Percentiles rank a stretch among this genome's conserved stretches.
These are phyloP conservation scores for Orthonevra nobilis DNA, from an alignment of 2,888 invertebrate genomes.

Conservation along the genomic window DNA sequence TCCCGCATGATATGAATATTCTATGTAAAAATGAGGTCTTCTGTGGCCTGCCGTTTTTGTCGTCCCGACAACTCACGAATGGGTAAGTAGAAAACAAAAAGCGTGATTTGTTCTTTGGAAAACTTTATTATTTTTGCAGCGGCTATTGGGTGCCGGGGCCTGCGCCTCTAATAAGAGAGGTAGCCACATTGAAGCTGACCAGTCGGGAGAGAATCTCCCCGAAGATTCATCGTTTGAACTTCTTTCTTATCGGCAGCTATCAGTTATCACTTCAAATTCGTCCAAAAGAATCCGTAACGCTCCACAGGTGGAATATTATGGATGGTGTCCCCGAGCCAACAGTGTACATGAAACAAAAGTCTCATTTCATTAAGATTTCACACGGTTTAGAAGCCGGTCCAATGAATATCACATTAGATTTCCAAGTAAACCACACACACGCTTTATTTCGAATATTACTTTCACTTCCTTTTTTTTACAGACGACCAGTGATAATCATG, in stretches of 20 bases:
- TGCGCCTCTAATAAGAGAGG: constrained; percentile 73
- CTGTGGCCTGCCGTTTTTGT: constrained; percentile 75
- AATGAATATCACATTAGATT: constrained; percentile 73
- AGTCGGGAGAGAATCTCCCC: constrained; percentile 64
- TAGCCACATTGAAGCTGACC: constrained; percentile 71
- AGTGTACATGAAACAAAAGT: constrained; percentile 72
- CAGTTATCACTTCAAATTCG: constrained; percentile 74
- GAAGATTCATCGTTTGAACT: constrained; percentile 71
- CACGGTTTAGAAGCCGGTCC: constrained; percentile 74
- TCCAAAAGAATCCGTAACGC: constrained; percentile 72
- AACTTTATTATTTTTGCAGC: constrained; percentile 61
- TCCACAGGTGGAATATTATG: constrained; percentile 73
- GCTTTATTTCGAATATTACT: not conserved
- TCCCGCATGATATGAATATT: constrained; percentile 73
- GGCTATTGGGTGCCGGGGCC: constrained; percentile 75
- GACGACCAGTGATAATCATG: constrained; percentile 71
- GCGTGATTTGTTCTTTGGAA: not conserved
- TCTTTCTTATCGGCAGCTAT: constrained; percentile 73
- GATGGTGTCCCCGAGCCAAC: constrained; percentile 73
- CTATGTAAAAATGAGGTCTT: constrained; percentile 75
- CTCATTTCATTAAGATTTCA: constrained; percentile 74
- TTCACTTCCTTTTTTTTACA: constrained; percentile 26
- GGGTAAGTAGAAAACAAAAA: constrained; percentile 67
- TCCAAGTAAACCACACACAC: constrained; percentile 71
- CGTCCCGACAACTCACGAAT: constrained; percentile 73